Base-by-base conservation (phyloP, 1,140 invertebrate genomes). In the Palaemon carinicauda region DNA sequence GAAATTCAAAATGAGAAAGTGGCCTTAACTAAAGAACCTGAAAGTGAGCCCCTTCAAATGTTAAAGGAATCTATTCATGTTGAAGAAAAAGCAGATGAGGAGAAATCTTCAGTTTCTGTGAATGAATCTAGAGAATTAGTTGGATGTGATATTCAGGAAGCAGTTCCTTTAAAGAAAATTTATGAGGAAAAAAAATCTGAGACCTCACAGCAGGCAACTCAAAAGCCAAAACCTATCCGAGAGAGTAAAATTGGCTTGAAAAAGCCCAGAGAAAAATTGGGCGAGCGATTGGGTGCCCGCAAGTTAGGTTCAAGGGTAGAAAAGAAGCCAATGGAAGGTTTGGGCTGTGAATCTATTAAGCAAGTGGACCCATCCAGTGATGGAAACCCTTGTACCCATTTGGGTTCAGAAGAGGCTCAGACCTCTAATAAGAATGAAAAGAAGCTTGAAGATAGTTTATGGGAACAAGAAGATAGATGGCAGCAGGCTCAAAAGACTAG, bases 251-350 rank as follows among this genome's bases (percentile, higher is more conserved):
- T 89, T 51, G 88, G 88, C 24, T 69, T 87, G 53, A 89, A 89
- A 71, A 89, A 89, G 27, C 88, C 88, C 7, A 71, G 88, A 27
- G 88, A 89, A 74, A 89, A 82, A 73, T 79, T 89, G n/a, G 86
- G 88, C 24, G 88, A 89, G 54, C 84, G 82, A 27, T 74, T 87
- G 27, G 89, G 89, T 1, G 53, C 85, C 17, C 86, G 77, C 73
- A 88, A 83, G 51, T 60, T 89, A 27, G 88, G 86, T 71, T 73
- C 83, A 27, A 88, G 75, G 77, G 29, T 87, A 19, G 84, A 79
- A 14, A 88, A 65, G 33, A 89, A 84, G 41, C 52, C 83, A 31
- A 29, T 82, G 50, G 78, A 85, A 51, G 71, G 85, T 27, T 77
- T 88, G 2, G 85, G 88, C 54, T 89, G 74, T n/a, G 84, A 85